Base-by-base conservation (phyloP, 2,797 vertebrate genomes). In the Rachycentron canadum region DNA sequence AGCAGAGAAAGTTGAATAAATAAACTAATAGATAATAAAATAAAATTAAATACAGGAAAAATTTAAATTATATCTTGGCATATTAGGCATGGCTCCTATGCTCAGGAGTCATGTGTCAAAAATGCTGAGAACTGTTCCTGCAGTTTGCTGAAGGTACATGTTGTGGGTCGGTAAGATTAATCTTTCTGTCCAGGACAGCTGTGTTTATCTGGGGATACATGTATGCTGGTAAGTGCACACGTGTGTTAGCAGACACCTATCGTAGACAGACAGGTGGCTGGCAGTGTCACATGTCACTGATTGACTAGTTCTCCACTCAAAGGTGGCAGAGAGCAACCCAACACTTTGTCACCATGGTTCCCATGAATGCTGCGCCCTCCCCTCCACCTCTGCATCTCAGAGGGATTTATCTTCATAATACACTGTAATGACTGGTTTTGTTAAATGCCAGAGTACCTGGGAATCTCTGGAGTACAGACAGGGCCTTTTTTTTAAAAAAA, bases 201-300 rank as follows among this genome's bases (percentile, higher is more conserved):
- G 80, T 26, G 10, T 84, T 86, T 84, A 77, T 89, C 71, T 83
- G 83, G 41, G 38, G 78, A 61, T 76, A 53, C 50, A 62, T 76
- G 76, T 71, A 38, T 79, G 34, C 69, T 41, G 58, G 59, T 63
- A 41, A 73, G 78, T 74, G 55, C n/a, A 45, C 62, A 26, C 52
- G 68, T 69, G 65, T 68, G 85, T 84, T 69, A 70, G 81, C 59
- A 81, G 86, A 89, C 85, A 88, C 90, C 81, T 87, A 69, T 65
- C 60, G 17, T 34, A 69, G 79, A 71, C 47, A 23, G 86, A 91
- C 93, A 94, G 93, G 89, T 94, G 92, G 91, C 85, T 2, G 30
- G 72, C 76, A 83, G 92, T 93, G 85, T 94, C 89, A 76, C 82
- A 88, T 93, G 88, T 91, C 91, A 93, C 84, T 82, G 85, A 94